A percentile compares a stretch with the other conserved stretches of the same genome.
Conservation (phyloP, 2,888 invertebrate species). For the Spodoptera picta region DNA sequence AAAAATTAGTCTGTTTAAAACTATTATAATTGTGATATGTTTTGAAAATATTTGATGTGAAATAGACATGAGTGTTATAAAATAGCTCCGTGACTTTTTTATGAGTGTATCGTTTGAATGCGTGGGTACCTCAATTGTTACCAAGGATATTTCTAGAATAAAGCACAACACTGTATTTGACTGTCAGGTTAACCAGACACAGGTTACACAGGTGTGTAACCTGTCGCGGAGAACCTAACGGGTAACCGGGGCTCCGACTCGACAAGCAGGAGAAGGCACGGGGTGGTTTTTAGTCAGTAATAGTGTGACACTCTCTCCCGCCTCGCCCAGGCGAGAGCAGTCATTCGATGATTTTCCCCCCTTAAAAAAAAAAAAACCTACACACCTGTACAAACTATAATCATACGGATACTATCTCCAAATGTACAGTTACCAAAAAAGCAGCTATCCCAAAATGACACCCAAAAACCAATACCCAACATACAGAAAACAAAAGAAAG, state of each 20-base stretch:
- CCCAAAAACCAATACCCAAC: conserved; percentile 9
- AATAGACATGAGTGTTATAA: conserved; percentile 32
- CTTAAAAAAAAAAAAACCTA: too few relatives aligned
- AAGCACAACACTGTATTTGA: conserved; percentile 9
- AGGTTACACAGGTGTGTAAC: too few relatives aligned
- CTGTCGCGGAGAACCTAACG: too few relatives aligned
- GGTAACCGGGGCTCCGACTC: too few relatives aligned
- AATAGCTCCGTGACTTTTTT: conserved; percentile 38
- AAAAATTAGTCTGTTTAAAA: conserved; percentile 54
- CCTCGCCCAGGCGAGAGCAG: too few relatives aligned
- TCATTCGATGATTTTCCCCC: too few relatives aligned
- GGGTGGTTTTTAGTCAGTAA: too few relatives aligned
- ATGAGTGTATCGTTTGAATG: conserved; percentile 2
- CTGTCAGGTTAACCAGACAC: too few relatives aligned
- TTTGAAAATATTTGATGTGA: conserved; percentile 48
- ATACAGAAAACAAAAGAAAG: conserved; percentile 2
- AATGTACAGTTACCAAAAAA: neutral
- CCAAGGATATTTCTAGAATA: neutral
- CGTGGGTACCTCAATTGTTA: neutral
- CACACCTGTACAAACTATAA: too few relatives aligned
- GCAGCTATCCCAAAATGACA: neutral
- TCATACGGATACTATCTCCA: neutral
- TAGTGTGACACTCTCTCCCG: too few relatives aligned
- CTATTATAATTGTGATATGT: conserved; percentile 42
- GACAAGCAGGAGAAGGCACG: too few relatives aligned